These are phyloP conservation scores for Nettapus auritus DNA, from an alignment of 2,113 vertebrate genomes.

Conservation along the genomic window DNA sequence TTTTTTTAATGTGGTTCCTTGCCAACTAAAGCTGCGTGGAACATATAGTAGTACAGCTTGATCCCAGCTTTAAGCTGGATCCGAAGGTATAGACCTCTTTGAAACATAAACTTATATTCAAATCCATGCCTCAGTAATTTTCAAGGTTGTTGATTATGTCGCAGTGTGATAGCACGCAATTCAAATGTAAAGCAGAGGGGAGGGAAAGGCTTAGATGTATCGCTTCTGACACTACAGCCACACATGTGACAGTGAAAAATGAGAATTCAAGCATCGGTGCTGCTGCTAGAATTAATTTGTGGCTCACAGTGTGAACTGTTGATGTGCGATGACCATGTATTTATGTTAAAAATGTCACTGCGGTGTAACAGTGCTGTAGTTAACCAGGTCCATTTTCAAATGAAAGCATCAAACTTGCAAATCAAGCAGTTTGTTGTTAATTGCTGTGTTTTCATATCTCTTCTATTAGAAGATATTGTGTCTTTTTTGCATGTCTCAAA, in stretches of 20 bases:
- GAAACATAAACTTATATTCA: neutral
- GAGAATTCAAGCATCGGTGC: neutral
- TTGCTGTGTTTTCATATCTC: conserved; percentile 1
- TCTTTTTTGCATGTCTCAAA: neutral
- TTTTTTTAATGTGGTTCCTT: neutral
- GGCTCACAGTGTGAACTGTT: conserved; percentile 19
- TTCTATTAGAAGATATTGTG: neutral
- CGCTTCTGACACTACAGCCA: conserved; percentile 52
- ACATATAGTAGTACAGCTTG: neutral
- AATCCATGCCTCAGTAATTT: neutral
- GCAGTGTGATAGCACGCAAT: neutral
- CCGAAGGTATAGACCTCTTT: neutral
- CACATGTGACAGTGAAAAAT: conserved; percentile 56
- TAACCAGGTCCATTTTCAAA: conserved; percentile 29
- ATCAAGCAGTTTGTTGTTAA: conserved; percentile 53
- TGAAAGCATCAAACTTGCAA: neutral
- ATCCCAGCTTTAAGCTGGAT: conserved; percentile 19
- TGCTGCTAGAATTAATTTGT: conserved; percentile 61
- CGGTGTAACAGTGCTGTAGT: neutral
- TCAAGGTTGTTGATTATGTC: conserved; percentile 48
- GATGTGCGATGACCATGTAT: neutral
- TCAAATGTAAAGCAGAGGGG: neutral
- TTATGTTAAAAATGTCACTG: conserved; percentile 1
- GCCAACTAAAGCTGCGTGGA: neutral
- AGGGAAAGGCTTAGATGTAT: conserved; percentile 4